Evolutionary conservation across 37 sponge, comb jelly and placozoan genomes (phyloP).

Genomic region (Haliclona indistincta): DNA sequence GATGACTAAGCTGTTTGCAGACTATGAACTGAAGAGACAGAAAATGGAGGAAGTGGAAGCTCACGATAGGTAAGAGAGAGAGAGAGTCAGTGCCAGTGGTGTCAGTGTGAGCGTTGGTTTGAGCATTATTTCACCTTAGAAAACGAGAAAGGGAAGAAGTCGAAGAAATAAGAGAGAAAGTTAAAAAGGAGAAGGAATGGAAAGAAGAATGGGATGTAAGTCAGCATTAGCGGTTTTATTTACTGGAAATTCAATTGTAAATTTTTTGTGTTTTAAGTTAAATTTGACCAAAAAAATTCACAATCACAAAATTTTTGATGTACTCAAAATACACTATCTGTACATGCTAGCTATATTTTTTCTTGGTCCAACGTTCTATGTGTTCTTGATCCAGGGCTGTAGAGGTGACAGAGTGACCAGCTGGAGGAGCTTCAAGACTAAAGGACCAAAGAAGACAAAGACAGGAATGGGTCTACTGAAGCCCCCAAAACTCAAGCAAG

Average conservation of each 20-base stretch:
- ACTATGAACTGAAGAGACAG: constrained; percentile 83
- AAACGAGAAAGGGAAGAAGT: constrained; percentile 47
- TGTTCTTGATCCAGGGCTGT: constrained; percentile 26
- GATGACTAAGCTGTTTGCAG: constrained; percentile 90
- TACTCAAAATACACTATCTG: too few species aligned
- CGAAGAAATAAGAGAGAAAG: constrained; percentile 59
- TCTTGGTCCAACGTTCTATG: too few species aligned
- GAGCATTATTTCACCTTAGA: not conserved
- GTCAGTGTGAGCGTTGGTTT: not conserved
- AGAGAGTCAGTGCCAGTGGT: too few species aligned
- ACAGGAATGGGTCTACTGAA: constrained; percentile 37
- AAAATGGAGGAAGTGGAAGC: constrained; percentile 79
- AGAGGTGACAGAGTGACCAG: constrained; percentile 81
- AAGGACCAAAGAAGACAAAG: constrained; percentile 79
- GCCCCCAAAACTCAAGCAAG: constrained; percentile 90
- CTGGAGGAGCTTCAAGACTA: constrained; percentile 89
- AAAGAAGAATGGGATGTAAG: constrained; percentile 92
- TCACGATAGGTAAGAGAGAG: constrained; percentile 71
- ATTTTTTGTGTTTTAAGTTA: too few species aligned
- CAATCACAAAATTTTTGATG: too few species aligned
- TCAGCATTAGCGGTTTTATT: too few species aligned
- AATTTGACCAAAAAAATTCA: too few species aligned
- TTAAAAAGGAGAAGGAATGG: constrained; percentile 79
- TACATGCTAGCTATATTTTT: too few species aligned
- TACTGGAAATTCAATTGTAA: too few species aligned